These are phyloP conservation scores for Upupa epops DNA, from an alignment of 2,113 vertebrate species.

Conservation along the genomic window DNA sequence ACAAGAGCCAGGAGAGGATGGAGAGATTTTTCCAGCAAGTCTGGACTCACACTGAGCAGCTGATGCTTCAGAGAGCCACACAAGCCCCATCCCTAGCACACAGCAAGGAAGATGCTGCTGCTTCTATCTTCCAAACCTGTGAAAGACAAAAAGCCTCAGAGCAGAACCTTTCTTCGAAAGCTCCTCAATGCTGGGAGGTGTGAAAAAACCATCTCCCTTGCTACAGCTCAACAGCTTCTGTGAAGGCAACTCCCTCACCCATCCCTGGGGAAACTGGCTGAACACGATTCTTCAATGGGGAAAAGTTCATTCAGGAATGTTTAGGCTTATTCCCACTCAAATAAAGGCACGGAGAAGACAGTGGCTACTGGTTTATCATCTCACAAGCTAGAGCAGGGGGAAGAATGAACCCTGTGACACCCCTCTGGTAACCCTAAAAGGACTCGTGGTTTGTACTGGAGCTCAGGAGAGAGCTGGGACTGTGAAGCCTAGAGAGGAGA, in stretches of 20 bases:
- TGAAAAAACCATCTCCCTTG: background rate
- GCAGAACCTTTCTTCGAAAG: background rate
- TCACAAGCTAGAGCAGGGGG: accelerated
- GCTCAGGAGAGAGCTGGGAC: background rate
- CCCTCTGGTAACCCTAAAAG: background rate
- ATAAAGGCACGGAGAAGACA: accelerated
- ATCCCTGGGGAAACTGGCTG: background rate
- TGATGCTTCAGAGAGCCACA: conserved; percentile 26
- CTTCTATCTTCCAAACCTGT: conserved; percentile 23
- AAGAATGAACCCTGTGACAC: background rate
- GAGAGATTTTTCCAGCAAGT: background rate
- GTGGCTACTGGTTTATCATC: background rate
- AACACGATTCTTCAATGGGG: background rate
- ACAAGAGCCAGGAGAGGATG: background rate
- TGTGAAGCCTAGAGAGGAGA: too few relatives aligned
- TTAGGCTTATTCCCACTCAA: background rate
- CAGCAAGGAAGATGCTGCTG: conserved; percentile 5
- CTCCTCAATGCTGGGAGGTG: conserved; percentile 17
- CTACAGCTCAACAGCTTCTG: background rate
- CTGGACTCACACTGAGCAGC: conserved; percentile 33
- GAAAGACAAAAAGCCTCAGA: conserved; percentile 32
- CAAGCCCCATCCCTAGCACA: background rate
- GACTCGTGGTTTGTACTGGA: background rate
- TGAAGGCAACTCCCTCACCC: background rate
- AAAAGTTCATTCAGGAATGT: background rate